Evolutionary conservation across 2,888 invertebrate genomes (phyloP), one percentile per base, ranked within the genome.

Genomic region (Rhagonycha fulva): DNA sequence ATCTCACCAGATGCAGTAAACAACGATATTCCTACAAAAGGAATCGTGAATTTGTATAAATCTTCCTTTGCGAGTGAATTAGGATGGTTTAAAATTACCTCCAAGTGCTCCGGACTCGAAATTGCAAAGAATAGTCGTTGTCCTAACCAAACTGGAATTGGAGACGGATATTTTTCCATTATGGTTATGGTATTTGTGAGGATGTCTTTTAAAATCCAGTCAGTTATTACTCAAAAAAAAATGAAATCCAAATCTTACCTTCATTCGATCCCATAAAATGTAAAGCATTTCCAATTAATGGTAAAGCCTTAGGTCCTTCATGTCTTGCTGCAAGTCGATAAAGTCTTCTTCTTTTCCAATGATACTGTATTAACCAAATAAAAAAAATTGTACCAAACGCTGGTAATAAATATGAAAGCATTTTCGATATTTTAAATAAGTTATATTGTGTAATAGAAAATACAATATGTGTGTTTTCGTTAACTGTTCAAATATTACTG

Each of bases 241-340:
- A 60, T n/a, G 2, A 19, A 19, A 19, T n/a, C 1, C 26, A 26
- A 26, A 79, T 24, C 24, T 26, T 67, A 78, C 79, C 76, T 67
- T 62, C 72, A n/a, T 82, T 79, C 12, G 77, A 80, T 68, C 82
- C 83, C 7, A 81, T 62, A 75, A 84, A 84, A 68, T 75, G 78
- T 5, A 82, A 72, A 2, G 82, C 80, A 24, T 81, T 84, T 28
- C 84, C 84, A 19, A 84, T 76, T 12, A 84, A 61, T 3, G 84
- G 84, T 2, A 82, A 70, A 2, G 81, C 76, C 14, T 78, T 76
- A 2, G 84, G 84, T 26, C 84, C 84, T 11, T 80, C 78, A 14
- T 82, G 14, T 66, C 81, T 74, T 0, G 67, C 74, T 7, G 84
- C 79, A 19, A 74, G 79, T 67, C 75, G 62, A 68, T 84, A 84